Conservation (phyloP, 2,113 vertebrate genomes). For the Eudyptes chrysolophus region DNA sequence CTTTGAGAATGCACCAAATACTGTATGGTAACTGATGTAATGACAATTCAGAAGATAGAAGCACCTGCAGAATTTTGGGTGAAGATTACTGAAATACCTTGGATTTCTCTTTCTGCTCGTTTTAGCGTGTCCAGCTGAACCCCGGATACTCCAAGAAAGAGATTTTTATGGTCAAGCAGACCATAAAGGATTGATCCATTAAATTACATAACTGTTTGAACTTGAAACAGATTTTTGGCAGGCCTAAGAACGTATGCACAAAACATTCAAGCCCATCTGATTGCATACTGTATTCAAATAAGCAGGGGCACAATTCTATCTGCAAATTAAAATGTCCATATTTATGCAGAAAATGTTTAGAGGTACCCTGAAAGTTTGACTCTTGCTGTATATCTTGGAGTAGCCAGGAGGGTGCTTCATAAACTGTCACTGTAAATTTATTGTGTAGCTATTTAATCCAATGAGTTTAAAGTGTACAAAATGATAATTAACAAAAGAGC, state of each 20-base stretch:
- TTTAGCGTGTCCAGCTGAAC: not conserved
- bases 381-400: constrained; percentile 61
- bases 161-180: not conserved
- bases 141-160: not conserved
- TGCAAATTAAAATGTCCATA: not conserved
- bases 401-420: constrained; percentile 34
- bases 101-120: not conserved
- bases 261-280: not conserved
- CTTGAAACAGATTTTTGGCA: constrained; percentile 11
- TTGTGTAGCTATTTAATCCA: constrained; percentile 52
- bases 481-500: not conserved
- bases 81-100: not conserved
- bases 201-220: not conserved
- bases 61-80: not conserved
- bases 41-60: not conserved
- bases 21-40: not conserved
- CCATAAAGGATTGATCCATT: not conserved
- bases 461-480: constrained; percentile 6
- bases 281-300: constrained; percentile 3
- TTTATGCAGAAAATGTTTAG: constrained; percentile 13
- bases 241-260: constrained; percentile 2
- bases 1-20: not conserved
- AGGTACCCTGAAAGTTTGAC: constrained; percentile 34
- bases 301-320: not conserved
- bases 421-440: constrained; percentile 42